Percentiles rank a stretch among this genome's conserved stretches.
These are phyloP conservation scores for Sceliomorpha sp. DNA, from an alignment of 2,888 invertebrate species.

Conservation along the genomic window DNA sequence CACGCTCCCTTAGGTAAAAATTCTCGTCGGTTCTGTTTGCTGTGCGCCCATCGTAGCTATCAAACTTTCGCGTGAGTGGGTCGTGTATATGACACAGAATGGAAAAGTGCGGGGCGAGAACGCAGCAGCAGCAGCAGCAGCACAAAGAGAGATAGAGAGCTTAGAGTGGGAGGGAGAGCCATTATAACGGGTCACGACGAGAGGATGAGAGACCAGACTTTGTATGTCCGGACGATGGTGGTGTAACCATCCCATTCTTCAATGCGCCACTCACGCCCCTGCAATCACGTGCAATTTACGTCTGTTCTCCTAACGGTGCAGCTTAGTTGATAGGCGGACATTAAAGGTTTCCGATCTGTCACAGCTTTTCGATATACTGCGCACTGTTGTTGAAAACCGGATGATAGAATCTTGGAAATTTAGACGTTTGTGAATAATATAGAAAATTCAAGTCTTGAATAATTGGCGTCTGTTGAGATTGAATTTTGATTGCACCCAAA, in stretches of 20 bases:
- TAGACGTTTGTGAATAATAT: too few species aligned
- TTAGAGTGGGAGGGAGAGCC: conserved; percentile 11
- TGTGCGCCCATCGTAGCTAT: conserved; percentile 55
- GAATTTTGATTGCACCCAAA: too few species aligned
- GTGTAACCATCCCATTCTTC: conserved; percentile 56
- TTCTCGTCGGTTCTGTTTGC: conserved; percentile 56
- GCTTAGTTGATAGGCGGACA: conserved; percentile 53
- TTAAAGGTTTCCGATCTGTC: conserved; percentile 58
- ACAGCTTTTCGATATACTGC: conserved; percentile 57
- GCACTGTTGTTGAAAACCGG: conserved; percentile 25
- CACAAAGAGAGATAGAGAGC: conserved; percentile 16
- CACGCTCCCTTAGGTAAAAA: conserved; percentile 74
- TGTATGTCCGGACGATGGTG: conserved; percentile 51
- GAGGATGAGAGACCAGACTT: conserved; percentile 42
- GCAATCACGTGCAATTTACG: conserved; percentile 58
- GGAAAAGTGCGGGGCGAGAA: conserved; percentile 6
- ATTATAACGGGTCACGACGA: conserved; percentile 49
- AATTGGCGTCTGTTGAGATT: too few species aligned
- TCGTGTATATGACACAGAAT: conserved; percentile 41
- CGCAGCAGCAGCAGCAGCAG: not conserved
- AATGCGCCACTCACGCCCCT: conserved; percentile 52
- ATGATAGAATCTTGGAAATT: conserved; percentile 2
- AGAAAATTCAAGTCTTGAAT: too few species aligned
- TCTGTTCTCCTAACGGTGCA: conserved; percentile 55
- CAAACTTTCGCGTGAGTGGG: conserved; percentile 44